Evolutionary conservation across 1,140 invertebrate genomes (phyloP), one percentile per base, ranked within the genome.

Genomic region (Brachionus manjavacas): DNA sequence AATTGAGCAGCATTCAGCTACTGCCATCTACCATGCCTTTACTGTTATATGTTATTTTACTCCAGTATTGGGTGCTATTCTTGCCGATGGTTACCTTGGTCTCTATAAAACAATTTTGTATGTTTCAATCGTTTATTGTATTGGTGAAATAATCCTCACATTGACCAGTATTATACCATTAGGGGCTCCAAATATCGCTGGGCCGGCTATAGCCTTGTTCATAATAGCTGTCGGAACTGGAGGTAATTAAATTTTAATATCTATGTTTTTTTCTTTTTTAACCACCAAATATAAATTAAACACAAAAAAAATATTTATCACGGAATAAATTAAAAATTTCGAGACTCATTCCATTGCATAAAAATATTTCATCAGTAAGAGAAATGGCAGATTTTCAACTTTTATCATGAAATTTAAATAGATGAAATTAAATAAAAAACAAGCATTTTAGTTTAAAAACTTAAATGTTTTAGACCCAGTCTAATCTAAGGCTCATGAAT

Each of bases 21-120:
- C 94, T 3, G 91, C 94, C 4, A 92, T 94, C 14, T 97, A 94
- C 88, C 95, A 97, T 88, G 86, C 91, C 0, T 97, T 96, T 88
- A 91, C 92, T 8, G 94, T 93, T 89, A 88, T 95, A 20, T 94
- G 94, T 20, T 97, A 96, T 87, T 93, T 96, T 87, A 94, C 94
- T 41, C 95, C 95, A 0, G 84, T 97, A 9, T 87, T 96, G 39
- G 95, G 96, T 0, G 95, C 95, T 0, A 93, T 96, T 76, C 85
- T 96, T 14, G 94, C 95, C 0, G 96, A 98, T 88, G 94, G 94
- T 39, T 92, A 92, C 85, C 89, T 96, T 1, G 95, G 95, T 84
- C 94, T 95, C 90, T 96, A 94, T 87, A 92, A 93, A 87, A 96
- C 95, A 1, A 96, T 96, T 85, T 89, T 96, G 31, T 95, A 94